These are phyloP conservation scores for Blera fallax DNA, from an alignment of 2,888 invertebrate genomes.

Conservation along the genomic window DNA sequence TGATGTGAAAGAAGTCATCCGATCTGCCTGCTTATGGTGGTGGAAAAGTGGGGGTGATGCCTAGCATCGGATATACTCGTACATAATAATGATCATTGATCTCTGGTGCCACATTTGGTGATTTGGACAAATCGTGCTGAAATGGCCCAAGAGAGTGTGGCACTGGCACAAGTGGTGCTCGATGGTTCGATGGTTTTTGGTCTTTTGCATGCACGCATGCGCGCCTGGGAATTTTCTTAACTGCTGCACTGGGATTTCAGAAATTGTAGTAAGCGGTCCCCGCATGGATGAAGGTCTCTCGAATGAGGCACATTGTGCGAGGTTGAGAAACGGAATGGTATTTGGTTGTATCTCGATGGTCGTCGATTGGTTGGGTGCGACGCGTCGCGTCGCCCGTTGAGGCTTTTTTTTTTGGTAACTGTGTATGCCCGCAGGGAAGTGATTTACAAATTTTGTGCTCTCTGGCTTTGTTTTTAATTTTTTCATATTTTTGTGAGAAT, in stretches of 20 bases:
- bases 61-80: conserved; percentile 13
- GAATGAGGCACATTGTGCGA: conserved; percentile 7
- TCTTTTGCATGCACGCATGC: conserved; percentile 50
- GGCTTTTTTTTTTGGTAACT: not conserved
- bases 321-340: conserved; percentile 47
- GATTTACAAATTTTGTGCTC: conserved; percentile 33
- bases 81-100: conserved; percentile 67
- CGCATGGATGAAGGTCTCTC: not conserved
- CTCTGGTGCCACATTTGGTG: conserved; percentile 71
- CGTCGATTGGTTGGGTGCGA: conserved; percentile 38
- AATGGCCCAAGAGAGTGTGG: conserved; percentile 38
- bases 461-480: conserved; percentile 14
- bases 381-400: not conserved
- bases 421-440: conserved; percentile 25
- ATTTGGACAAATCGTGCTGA: conserved; percentile 70
- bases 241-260: conserved; percentile 39
- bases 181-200: not conserved
- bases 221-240: conserved; percentile 60
- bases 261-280: not conserved
- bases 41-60: conserved; percentile 12
- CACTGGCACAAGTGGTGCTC: conserved; percentile 17
- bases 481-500: conserved; percentile 39
- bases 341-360: conserved; percentile 1
- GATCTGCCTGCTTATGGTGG: not conserved
- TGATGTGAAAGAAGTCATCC: conserved; percentile 59